phyloP scores from a whole-genome alignment of 2,797 vertebrate species.

The Notolabrus celidotus region DNA sequence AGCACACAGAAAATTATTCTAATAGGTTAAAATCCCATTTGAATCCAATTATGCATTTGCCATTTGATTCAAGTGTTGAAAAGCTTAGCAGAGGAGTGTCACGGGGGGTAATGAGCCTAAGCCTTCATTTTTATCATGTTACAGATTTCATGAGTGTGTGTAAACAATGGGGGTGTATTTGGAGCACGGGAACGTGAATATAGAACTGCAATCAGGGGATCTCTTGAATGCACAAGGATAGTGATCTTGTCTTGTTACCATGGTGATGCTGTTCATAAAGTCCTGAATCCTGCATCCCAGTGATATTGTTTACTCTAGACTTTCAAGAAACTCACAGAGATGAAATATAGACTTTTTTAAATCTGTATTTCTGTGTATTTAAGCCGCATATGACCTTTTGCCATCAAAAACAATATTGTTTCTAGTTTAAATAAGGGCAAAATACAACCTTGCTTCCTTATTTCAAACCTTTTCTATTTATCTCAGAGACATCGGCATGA shows the following conservation, averaged over 20 bases:
- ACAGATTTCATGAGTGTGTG: conserved; percentile 49
- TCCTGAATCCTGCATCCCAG: conserved; percentile 17
- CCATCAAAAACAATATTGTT: conserved; percentile 33
- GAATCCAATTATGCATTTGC: conserved; percentile 74
- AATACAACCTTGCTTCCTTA: not conserved
- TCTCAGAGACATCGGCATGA: conserved; percentile 27
- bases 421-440: conserved; percentile 9
- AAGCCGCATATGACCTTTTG: conserved; percentile 12
- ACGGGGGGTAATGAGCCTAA: conserved; percentile 68
- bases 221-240: conserved; percentile 44
- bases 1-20: conserved; percentile 63
- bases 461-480: conserved; percentile 14
- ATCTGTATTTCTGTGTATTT: conserved; percentile 14
- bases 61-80: conserved; percentile 56
- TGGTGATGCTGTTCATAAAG: conserved; percentile 57
- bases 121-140: conserved; percentile 56
- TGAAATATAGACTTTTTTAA: conserved; percentile 2
- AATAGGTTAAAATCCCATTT: conserved; percentile 76
- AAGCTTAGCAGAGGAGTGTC: conserved; percentile 65
- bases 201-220: conserved; percentile 49
- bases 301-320: conserved; percentile 16
- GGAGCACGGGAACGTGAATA: conserved; percentile 31
- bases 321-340: conserved; percentile 6
- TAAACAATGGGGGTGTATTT: conserved; percentile 52
- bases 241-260: conserved; percentile 56